Percentiles rank a stretch among this genome's conserved stretches.
Evolutionary conservation across 1,140 invertebrate species (phyloP).

Genomic region (Anagrus nilaparvatae): DNA sequence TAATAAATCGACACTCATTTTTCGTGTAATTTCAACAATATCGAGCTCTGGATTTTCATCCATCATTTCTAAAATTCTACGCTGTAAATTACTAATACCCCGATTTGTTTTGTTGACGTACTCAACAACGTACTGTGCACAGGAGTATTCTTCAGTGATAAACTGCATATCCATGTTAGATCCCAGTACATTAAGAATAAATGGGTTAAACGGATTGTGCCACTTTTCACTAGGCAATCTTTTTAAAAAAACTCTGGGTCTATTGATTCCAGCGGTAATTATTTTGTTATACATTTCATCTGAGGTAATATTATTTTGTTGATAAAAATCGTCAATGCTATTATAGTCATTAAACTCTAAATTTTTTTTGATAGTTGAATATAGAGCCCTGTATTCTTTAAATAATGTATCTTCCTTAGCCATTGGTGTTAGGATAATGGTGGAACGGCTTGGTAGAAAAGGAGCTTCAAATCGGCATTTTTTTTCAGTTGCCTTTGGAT

Average conservation of each 20-base stretch:
- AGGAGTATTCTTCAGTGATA: slow-evolving; percentile 10
- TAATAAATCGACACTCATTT: slow-evolving; percentile 11
- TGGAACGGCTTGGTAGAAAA: slow-evolving; percentile 20
- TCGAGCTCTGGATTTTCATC: no score
- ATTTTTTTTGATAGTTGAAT: no score
- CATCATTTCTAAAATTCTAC: no score
- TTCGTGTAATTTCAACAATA: no score
- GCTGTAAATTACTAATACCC: no score
- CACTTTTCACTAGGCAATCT: slow-evolving; percentile 10
- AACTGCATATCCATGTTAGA: slow-evolving; percentile 16
- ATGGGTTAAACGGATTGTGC: slow-evolving; percentile 13
- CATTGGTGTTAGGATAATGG: slow-evolving; percentile 23
- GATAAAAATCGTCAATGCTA: slow-evolving; percentile 15
- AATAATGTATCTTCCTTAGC: slow-evolving; percentile 13
- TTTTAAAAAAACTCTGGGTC: slow-evolving; percentile 11
- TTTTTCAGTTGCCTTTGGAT: slow-evolving; percentile 9
- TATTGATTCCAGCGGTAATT: slow-evolving; percentile 16
- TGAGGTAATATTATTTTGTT: slow-evolving; percentile 16
- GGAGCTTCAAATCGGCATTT: slow-evolving; percentile 27
- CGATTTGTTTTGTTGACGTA: no score
- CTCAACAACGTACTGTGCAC: no score
- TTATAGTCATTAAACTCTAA: slow-evolving; percentile 17
- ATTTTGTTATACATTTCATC: slow-evolving; percentile 21
- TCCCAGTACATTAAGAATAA: slow-evolving; percentile 9
- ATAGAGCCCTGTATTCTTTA: slow-evolving; percentile 12